Evolutionary conservation across 1,140 invertebrate species (phyloP), one percentile per base, ranked within the genome.

Genomic region (Plectus sambesii): DNA sequence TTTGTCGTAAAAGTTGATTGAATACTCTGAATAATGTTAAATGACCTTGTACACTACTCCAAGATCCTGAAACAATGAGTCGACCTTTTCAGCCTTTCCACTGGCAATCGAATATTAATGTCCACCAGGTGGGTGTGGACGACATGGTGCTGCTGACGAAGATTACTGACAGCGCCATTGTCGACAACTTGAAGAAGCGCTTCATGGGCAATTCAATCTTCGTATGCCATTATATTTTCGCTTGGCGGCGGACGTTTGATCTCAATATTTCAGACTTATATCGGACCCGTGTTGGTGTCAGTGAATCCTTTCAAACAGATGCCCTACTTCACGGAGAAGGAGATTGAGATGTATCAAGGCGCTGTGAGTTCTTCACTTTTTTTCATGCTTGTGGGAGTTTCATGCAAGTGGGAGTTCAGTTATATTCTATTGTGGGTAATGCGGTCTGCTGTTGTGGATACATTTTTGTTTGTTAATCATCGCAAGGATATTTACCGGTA

Each of bases 81-180:
- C n/a, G n/a, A n/a, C n/a, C n/a, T n/a, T 70, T 69, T n/a, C 67
- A 82, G 80, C 76, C 81, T 27, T 82, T 82, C 68, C 81, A 83
- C 63, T 83, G 81, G 81, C 81, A 82, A 68, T 81, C 78, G 63
- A 78, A 82, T 70, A 58, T 65, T 5, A 80, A 82, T 77, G 79
- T 81, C 58, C 81, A 81, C 62, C 75, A 81, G 35, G 81, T 79
- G 4, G 81, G 81, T 1, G 80, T 82, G 56, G 82, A 84, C 63
- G 82, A 85, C 63, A 83, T 84, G 81, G 82, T 84, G n/a, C 72
- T 85, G 2, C 72, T 85, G 20, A 75, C 81, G 47, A 81, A 81
- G 64, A 77, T 83, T 51, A 76, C 73, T 5, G 81, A 83, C 52
- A 75, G 79, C 2, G 74, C 79, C 27, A 84, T 85, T 63, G 78